Percentiles rank a stretch among this genome's conserved stretches.
These are phyloP conservation scores for Amazona vittata DNA, from an alignment of 2,113 vertebrate species.

Conservation along the genomic window DNA sequence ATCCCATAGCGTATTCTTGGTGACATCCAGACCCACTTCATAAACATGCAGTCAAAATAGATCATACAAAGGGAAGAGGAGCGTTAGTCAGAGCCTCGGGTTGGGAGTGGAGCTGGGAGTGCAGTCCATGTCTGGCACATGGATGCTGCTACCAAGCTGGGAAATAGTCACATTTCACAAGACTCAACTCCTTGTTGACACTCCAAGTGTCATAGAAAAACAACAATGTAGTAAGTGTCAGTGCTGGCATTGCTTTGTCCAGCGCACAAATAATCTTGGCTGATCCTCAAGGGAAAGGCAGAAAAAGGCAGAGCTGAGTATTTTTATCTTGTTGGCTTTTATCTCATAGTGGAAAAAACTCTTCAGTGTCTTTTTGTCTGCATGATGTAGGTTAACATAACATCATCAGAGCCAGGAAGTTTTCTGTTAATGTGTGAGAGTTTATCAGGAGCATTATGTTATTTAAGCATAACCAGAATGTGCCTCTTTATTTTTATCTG, in stretches of 20 bases:
- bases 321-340: background rate
- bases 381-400: background rate
- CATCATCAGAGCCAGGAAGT: background rate
- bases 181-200: background rate
- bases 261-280: background rate
- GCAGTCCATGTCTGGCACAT: background rate
- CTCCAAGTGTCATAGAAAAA: background rate
- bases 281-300: background rate
- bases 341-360: background rate
- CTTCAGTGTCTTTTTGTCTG: background rate
- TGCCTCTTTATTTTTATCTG: background rate
- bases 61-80: background rate
- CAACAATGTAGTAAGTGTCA: fast-evolving
- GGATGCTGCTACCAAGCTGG: background rate
- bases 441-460: background rate
- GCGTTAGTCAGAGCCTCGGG: background rate
- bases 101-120: background rate
- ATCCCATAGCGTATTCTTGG: background rate
- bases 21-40: background rate
- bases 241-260: background rate
- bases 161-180: background rate
- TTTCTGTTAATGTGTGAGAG: conserved; percentile 7
- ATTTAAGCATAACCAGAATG: background rate
- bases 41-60: background rate
- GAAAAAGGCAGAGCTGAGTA: background rate